Base-by-base conservation (phyloP, 2,888 invertebrate species). In the Quadriops clusia region DNA sequence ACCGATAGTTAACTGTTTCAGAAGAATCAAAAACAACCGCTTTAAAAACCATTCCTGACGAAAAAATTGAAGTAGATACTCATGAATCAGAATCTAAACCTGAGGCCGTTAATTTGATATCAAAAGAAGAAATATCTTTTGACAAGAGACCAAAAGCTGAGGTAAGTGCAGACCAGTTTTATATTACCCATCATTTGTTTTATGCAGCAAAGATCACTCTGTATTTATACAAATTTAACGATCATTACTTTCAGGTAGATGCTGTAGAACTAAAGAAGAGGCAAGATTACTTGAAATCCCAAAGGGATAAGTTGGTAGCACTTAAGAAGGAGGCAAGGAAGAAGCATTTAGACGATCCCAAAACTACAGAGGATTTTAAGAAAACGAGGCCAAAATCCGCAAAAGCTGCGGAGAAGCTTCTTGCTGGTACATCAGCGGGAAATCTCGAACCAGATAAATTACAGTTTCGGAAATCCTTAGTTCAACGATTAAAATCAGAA, bases 281-380 rank as follows among this genome's bases (percentile, higher is more conserved):
- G 1, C 85, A 89, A 49, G 77, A 82, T 41, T 94, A 93, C 57
- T 64, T 95, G 33, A 75, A 82, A 30, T 76, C 82, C 36, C 93
- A 94, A 54, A 70, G 94, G 13, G 94, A 94, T 58, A 89, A 91
- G 54, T 68, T 95, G 30, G 68, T 94, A 23, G 83, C 83, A 11
- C 64, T 93, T 51, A 95, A 94, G 60, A 85, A 83, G 51, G 79
- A 83, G 53, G 89, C 83, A 12, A 70, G 94, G 11, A 81, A 84
- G 51, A 79, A 81, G 44, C 76, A 84, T 53, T 64, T 91, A 5
- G 61, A 61, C 1, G 65, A 65, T 24, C 48, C 54, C 35, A 61
- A 58, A 45, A 55, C 60, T 5, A 58, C 61, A 34, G 58, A 54
- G 3, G 51, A 40, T 13, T 41, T 57, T 11, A 47, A 51, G 35